These are phyloP conservation scores for Phyllostomus discolor DNA, from an alignment of 2,113 vertebrate species.

Conservation along the genomic window DNA sequence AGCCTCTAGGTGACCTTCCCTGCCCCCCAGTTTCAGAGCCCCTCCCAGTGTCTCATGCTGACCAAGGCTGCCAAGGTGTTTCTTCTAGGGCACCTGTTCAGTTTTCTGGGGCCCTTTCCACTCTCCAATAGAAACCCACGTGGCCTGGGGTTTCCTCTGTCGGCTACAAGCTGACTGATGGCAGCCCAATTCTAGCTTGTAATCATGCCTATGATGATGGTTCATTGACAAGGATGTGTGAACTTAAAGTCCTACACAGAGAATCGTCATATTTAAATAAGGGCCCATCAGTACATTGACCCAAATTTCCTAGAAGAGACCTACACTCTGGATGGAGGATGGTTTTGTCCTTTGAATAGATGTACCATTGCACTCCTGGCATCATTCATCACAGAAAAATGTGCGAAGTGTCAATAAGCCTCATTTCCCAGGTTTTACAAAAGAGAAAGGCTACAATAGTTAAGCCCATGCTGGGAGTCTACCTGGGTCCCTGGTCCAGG, in stretches of 20 bases:
- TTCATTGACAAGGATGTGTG: background rate
- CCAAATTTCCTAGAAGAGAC: background rate
- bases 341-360: background rate
- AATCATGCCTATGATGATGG: rapidly evolving
- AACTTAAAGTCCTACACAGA: background rate
- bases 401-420: background rate
- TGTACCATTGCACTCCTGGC: rapidly evolving
- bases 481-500: background rate
- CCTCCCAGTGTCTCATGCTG: background rate
- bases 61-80: too few relatives aligned
- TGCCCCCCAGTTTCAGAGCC: rapidly evolving
- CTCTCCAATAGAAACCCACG: rapidly evolving
- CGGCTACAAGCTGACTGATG: background rate
- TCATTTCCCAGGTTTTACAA: background rate
- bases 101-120: too few relatives aligned
- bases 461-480: rapidly evolving
- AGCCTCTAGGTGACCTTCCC: too few relatives aligned
- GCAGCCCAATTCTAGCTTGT: background rate
- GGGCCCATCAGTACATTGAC: background rate
- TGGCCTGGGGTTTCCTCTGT: background rate
- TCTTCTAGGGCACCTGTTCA: rapidly evolving
- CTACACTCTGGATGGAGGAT: background rate
- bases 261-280: background rate
- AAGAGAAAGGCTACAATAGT: background rate
- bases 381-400: background rate